phyloP scores from a whole-genome alignment of 2,797 vertebrate species.

The Poecilia gillii region DNA sequence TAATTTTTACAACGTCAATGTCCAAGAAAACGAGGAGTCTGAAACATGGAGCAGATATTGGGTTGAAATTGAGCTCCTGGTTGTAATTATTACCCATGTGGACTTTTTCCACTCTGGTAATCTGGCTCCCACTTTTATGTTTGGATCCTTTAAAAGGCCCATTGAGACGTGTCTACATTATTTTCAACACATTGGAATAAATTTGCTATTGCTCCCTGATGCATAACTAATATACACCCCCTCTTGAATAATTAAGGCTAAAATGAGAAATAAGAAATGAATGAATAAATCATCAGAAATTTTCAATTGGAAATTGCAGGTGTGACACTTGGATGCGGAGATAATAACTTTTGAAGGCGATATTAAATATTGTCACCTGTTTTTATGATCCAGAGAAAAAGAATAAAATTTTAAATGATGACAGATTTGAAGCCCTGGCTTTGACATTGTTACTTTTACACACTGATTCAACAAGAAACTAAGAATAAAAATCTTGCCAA shows the following conservation, averaged over 20 bases:
- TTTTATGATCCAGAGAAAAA: constrained; percentile 51
- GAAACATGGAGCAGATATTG: constrained; percentile 55
- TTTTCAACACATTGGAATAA: constrained; percentile 76
- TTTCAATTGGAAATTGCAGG: constrained; percentile 49
- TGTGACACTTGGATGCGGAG: constrained; percentile 51
- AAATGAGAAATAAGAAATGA: constrained; percentile 42
- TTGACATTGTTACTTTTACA: constrained; percentile 53
- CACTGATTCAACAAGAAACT: constrained; percentile 44
- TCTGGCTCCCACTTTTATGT: constrained; percentile 57
- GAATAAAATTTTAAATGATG: constrained; percentile 41
- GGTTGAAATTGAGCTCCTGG: constrained; percentile 55
- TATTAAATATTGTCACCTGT: constrained; percentile 57
- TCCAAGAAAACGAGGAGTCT: constrained; percentile 48
- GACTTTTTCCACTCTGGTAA: constrained; percentile 62
- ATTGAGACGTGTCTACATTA: constrained; percentile 60
- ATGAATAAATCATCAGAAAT: constrained; percentile 2
- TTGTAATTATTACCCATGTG: constrained; percentile 57
- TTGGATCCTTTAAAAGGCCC: constrained; percentile 67
- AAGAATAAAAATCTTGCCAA: constrained; percentile 31
- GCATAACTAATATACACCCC: constrained; percentile 61
- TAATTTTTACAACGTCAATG: constrained; percentile 27
- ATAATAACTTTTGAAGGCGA: constrained; percentile 61
- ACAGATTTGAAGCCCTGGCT: constrained; percentile 61
- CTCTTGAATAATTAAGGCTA: constrained; percentile 50
- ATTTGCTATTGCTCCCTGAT: constrained; percentile 55